phyloP scores from a whole-genome alignment of 2,113 vertebrate genomes.

The Leucoraja erinaceus region DNA sequence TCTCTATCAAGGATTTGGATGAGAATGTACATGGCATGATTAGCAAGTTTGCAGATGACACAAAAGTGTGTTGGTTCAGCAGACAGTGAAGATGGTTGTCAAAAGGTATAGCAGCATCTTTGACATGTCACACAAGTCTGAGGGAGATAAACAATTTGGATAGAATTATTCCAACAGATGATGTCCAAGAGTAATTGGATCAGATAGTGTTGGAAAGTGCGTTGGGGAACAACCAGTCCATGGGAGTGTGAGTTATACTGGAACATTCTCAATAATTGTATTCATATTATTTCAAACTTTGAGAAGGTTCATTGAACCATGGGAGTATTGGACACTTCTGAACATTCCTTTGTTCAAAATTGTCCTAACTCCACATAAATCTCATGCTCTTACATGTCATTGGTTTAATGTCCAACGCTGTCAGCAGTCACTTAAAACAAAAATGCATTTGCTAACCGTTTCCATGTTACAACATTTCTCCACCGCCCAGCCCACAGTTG shows the following conservation, averaged over 20 bases:
- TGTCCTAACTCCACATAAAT: neutral
- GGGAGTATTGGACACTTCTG: neutral
- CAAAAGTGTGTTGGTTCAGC: too few species aligned
- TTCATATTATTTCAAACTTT: neutral
- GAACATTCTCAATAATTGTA: neutral
- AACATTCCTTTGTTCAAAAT: neutral
- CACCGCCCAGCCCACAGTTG: neutral
- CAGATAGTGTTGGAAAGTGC: neutral
- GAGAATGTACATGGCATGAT: too few species aligned
- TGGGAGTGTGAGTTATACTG: neutral
- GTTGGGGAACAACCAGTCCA: neutral
- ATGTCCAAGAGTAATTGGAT: neutral
- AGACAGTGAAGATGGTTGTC: too few species aligned
- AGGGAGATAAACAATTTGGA: neutral
- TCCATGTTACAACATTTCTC: neutral
- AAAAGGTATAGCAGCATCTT: neutral
- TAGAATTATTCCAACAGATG: neutral
- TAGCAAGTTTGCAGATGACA: too few species aligned
- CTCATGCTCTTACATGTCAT: neutral
- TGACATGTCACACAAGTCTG: neutral
- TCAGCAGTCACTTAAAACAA: neutral
- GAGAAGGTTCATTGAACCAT: neutral
- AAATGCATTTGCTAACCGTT: neutral
- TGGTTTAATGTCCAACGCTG: neutral
- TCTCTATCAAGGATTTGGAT: too few species aligned